These are phyloP conservation scores for Acrocephalus scirpaceus DNA, from an alignment of 2,797 vertebrate species.

Conservation along the genomic window DNA sequence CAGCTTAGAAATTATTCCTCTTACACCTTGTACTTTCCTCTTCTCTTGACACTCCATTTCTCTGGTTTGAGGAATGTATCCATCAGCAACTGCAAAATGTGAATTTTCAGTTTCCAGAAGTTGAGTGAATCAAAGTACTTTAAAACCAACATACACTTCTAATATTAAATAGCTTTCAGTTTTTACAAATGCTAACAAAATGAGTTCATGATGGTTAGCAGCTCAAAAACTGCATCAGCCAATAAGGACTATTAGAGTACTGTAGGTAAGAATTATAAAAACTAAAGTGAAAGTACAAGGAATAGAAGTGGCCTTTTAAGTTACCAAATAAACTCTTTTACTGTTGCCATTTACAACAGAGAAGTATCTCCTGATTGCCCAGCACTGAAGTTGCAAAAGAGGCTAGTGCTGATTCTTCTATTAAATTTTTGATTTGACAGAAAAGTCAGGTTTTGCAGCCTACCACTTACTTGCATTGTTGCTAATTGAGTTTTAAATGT, in stretches of 20 bases:
- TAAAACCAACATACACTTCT: neutral
- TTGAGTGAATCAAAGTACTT: neutral
- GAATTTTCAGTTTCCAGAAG: neutral
- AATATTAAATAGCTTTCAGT: neutral
- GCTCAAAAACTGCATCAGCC: neutral
- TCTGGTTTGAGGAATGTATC: neutral
- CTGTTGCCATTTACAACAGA: neutral
- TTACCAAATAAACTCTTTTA: neutral
- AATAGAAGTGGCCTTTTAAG: neutral
- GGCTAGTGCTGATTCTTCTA: neutral
- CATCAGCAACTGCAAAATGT: neutral
- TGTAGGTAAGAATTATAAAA: neutral
- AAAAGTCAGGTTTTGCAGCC: neutral
- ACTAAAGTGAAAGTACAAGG: neutral
- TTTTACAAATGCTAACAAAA: neutral
- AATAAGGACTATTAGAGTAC: neutral
- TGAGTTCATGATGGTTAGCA: neutral
- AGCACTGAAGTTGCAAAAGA: neutral
- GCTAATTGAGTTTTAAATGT: conserved; percentile 30
- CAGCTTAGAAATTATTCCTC: neutral
- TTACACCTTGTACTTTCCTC: neutral
- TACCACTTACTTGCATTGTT: neutral
- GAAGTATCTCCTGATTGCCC: neutral
- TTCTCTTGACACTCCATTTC: neutral
- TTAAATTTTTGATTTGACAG: neutral